Evolutionary conservation across 1,140 invertebrate genomes (phyloP).

Genomic region (Neodiprion virginianus): DNA sequence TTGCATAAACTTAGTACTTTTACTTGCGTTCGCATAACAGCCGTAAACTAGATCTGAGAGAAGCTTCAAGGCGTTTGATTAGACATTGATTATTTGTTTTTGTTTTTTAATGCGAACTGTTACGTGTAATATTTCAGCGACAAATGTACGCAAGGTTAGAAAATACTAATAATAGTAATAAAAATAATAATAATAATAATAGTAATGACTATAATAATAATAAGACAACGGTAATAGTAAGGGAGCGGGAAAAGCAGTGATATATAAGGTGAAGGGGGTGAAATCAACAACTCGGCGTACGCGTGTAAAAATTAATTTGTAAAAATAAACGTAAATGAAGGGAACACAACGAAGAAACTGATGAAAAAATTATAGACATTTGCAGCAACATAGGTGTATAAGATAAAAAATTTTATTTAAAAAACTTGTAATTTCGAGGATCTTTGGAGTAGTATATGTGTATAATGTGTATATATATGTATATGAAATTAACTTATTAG

Average conservation of each 20-base stretch:
- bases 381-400: not conserved
- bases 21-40: too few species aligned
- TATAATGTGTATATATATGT: not conserved
- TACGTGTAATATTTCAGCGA: too few species aligned
- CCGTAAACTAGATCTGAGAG: too few species aligned
- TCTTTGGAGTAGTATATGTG: slow-evolving; percentile 22
- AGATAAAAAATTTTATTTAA: slow-evolving; percentile 35
- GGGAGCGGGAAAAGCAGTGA: not conserved
- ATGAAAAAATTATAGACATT: not conserved
- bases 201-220: not conserved
- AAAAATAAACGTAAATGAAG: not conserved
- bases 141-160: too few species aligned
- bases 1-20: too few species aligned
- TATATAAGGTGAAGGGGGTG: not conserved
- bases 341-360: not conserved
- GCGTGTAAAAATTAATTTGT: too few species aligned
- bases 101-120: too few species aligned
- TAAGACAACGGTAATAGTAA: not conserved
- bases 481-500: slow-evolving; percentile 11
- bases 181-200: not conserved
- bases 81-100: too few species aligned
- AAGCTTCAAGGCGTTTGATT: too few species aligned
- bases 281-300: too few species aligned
- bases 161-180: not conserved
- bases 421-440: slow-evolving; percentile 24